phyloP scores from a whole-genome alignment of 1,140 invertebrate genomes.

The Drosophila arizonae region DNA sequence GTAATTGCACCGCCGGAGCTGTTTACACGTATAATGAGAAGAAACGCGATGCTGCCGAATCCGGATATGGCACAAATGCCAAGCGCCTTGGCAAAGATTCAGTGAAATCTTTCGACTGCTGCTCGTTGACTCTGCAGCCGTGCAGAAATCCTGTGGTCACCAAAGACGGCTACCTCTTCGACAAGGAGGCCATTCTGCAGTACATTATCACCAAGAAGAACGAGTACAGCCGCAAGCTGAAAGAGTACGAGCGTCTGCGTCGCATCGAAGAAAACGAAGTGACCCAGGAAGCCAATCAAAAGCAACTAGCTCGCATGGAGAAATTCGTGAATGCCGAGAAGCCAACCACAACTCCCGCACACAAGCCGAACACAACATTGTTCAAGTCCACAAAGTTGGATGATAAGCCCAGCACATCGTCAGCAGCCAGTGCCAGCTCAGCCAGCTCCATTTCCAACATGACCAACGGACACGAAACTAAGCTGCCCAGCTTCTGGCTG shows the following conservation, averaged over 20 bases:
- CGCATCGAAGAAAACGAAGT: constrained; percentile 87
- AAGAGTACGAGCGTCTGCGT: constrained; percentile 96
- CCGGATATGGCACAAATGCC: constrained; percentile 94
- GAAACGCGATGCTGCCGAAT: constrained; percentile 96
- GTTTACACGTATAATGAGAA: constrained; percentile 99
- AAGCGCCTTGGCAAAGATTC: constrained; percentile 95
- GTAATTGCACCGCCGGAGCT: constrained; percentile 98
- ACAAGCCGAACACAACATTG: constrained; percentile 42
- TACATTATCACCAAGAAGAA: constrained; percentile 98
- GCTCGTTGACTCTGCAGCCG: constrained; percentile 97
- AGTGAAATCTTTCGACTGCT: constrained; percentile 99
- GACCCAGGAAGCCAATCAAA: constrained; percentile 77
- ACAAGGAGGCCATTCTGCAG: constrained; percentile 98
- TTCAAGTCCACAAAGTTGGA: constrained; percentile 21
- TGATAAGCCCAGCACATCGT: constrained; percentile 45
- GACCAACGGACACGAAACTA: constrained; percentile 86
- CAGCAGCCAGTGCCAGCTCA: constrained; percentile 41
- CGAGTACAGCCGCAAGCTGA: constrained; percentile 94
- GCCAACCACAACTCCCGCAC: constrained; percentile 60
- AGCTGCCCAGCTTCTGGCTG: constrained; percentile 98
- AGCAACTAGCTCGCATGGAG: constrained; percentile 87
- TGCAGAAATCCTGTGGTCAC: constrained; percentile 82
- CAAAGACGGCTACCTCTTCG: constrained; percentile 96
- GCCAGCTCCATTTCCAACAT: constrained; percentile 90
- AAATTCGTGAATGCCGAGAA: constrained; percentile 88